Evolutionary conservation across 2,113 vertebrate species (phyloP).

Genomic region (Tyrannus savana): DNA sequence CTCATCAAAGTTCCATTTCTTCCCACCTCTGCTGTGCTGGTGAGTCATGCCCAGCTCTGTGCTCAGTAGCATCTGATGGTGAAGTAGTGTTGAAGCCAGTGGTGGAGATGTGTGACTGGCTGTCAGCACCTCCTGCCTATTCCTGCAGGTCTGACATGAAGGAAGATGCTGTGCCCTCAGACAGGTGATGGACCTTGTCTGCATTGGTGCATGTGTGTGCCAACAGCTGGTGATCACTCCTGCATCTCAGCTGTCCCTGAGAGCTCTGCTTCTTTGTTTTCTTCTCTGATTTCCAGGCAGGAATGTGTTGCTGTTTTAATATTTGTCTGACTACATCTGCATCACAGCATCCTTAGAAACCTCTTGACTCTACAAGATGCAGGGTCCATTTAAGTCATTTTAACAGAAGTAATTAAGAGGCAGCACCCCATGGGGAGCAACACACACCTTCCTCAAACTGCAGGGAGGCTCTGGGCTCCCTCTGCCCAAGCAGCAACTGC

Average conservation of each 20-base stretch:
- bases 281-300: neutral
- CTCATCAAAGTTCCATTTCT: neutral
- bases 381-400: neutral
- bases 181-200: rapidly evolving
- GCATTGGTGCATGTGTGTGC: rapidly evolving
- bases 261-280: neutral
- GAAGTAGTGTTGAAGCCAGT: rapidly evolving
- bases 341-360: neutral
- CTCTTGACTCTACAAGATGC: neutral
- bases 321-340: neutral
- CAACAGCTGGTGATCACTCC: neutral
- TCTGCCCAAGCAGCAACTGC: neutral
- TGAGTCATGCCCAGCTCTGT: neutral
- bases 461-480: neutral
- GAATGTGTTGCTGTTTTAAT: neutral
- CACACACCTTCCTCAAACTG: neutral
- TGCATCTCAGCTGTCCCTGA: neutral
- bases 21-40: rapidly evolving
- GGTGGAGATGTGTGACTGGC: neutral
- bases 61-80: rapidly evolving
- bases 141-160: neutral
- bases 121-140: rapidly evolving
- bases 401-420: neutral
- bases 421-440: neutral
- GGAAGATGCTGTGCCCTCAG: neutral